Conservation (phyloP, 2,797 vertebrate species). For the Neosilurus mollespiculum region DNA sequence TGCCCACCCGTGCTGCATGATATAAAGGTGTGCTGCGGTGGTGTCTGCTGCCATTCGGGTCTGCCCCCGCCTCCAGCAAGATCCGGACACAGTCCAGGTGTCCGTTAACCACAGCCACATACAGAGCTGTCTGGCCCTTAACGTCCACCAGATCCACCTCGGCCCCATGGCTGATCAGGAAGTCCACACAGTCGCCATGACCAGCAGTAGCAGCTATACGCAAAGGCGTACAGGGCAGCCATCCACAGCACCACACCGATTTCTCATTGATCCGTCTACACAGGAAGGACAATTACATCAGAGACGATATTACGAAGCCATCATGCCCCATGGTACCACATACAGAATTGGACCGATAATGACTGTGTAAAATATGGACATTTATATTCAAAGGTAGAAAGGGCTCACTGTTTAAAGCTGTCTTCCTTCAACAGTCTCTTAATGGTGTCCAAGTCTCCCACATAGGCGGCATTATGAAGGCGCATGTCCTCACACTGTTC, state of each 20-base stretch:
- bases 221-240: conserved; percentile 89
- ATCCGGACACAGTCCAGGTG: conserved; percentile 88
- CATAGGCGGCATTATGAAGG: conserved; percentile 89
- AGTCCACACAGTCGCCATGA: conserved; percentile 83
- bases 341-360: neutral
- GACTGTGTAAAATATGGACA: neutral
- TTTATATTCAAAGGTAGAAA: neutral
- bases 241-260: conserved; percentile 92
- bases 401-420: conserved; percentile 79
- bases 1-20: conserved; percentile 84
- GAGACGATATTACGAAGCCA: neutral
- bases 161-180: conserved; percentile 84
- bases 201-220: conserved; percentile 89
- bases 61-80: conserved; percentile 86
- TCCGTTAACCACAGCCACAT: conserved; percentile 89
- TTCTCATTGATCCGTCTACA: conserved; percentile 90
- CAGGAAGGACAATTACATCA: neutral
- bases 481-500: conserved; percentile 87
- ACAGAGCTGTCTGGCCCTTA: conserved; percentile 91
- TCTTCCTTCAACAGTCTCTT: conserved; percentile 84
- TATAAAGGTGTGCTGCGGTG: conserved; percentile 93
- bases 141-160: conserved; percentile 92
- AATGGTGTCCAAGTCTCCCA: conserved; percentile 88
- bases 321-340: neutral
- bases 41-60: conserved; percentile 91